Base-by-base conservation (phyloP, 2,113 vertebrate genomes). In the Hucho hucho region DNA sequence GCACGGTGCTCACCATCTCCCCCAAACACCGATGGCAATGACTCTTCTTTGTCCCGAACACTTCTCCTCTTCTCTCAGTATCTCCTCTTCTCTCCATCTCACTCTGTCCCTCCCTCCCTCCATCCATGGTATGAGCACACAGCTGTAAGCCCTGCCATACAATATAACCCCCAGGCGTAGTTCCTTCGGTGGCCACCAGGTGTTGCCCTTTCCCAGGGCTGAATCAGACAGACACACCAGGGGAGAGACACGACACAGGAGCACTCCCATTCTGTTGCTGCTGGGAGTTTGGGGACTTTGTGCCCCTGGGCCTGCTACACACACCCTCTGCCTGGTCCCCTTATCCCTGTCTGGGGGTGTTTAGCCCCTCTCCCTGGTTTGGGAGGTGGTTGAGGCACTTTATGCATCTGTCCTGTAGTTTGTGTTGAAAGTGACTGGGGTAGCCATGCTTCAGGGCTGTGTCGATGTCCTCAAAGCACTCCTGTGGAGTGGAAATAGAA, bases 1-100 rank as follows among this genome's bases (percentile, higher is more conserved):
- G 95, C 74, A 97, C 77, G 0, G 86, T 82, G 75, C 91, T 87
- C 65, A 92, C 22, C 0, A 93, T 90, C 29, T 88, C 90, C 67
- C 75, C 79, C 87, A 99, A 86, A 75, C 97, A 99, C 73, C 53
- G 84, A 88, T 99, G 98, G 84, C 98, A 99, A 72, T 93, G 89
- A 58, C 93, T 89, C 56, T 95, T 92, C 64, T 94, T 89, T 0
- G 63, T 91, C 70, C 91, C 89, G 72, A 91, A 87, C 22, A 72
- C 9, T 28, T 18, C 66, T 18, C 26, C 43, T 28, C 6, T 24
- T 70, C 67, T 26, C 69, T 43, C 61, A 13, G 18, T 9, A 1
- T 74, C 26, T 29, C 25, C 73, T 22, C 4, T 3, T 67, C 22
- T 69, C 64, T 59, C 58, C 4, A 47, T 32, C 29, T 6, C 6